Base-by-base conservation (phyloP, 2,113 vertebrate species). In the Anas platyrhynchos region DNA sequence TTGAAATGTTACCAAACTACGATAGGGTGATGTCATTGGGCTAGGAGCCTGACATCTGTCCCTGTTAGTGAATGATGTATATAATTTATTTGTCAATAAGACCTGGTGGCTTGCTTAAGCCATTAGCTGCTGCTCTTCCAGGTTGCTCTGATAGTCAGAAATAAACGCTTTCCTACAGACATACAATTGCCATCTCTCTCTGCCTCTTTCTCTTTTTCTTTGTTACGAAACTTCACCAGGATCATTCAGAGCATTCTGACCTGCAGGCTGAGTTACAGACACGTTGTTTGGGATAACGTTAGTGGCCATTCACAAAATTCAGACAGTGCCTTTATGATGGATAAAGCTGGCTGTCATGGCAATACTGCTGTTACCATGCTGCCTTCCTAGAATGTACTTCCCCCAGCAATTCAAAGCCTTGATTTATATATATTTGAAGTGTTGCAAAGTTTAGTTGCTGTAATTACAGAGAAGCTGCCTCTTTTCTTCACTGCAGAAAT, bases 371-470 rank as follows among this genome's bases (percentile, higher is more conserved):
- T 92, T 93, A 88, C 93, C 69, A 79, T 66, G 93, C 91, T 91
- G 46, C 46, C 85, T 91, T 93, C 65, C 91, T 82, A 38, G 34
- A 66, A 55, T 0, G 0, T 34, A 27, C 79, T 75, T 91, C 76
- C 88, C 79, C 81, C 65, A 95, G 90, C 66, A 92, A 92, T 79
- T 86, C 69, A 65, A 62, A 89, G 62, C 29, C n/a, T 68, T 86
- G 80, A 84, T 88, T 93, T 96, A 87, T 80, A 90, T 88, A 82
- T 88, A 93, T 79, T 86, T 97, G 83, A 93, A 96, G 94, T 93
- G 90, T 92, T 96, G 95, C 94, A 88, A 96, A 94, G 90, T 94
- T 96, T 97, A 96, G 94, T 77, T 88, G 90, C 90, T 73, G 27
- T 96, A 97, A 96, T 96, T 96, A 95, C 31, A 93, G 84, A 94